phyloP scores from a whole-genome alignment of 2,113 vertebrate species.

The Himantopus leucocephalus region DNA sequence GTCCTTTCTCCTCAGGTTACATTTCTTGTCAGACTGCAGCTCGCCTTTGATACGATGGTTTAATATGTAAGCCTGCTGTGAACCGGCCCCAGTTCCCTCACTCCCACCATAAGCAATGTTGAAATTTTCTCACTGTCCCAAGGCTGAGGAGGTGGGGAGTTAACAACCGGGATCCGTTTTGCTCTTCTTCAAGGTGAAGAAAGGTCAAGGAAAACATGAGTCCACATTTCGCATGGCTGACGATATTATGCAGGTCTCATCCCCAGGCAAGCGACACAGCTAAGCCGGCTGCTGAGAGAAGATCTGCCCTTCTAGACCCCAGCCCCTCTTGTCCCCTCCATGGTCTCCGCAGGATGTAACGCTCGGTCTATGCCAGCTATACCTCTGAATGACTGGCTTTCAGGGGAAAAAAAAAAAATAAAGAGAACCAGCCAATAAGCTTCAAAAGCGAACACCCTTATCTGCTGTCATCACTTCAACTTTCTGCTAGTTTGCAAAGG shows the following conservation, averaged over 20 bases:
- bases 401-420: neutral
- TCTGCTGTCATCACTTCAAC: conserved; percentile 74
- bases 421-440: conserved; percentile 56
- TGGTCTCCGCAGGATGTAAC: neutral
- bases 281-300: neutral
- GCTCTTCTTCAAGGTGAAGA: conserved; percentile 32
- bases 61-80: conserved; percentile 46
- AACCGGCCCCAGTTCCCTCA: neutral
- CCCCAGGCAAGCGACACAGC: neutral
- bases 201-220: conserved; percentile 32
- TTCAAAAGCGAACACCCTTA: conserved; percentile 66
- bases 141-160: neutral
- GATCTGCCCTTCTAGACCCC: neutral
- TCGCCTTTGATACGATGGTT: conserved; percentile 3
- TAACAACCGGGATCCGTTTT: neutral
- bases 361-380: neutral
- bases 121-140: conserved; percentile 39
- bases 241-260: neutral
- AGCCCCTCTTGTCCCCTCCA: neutral
- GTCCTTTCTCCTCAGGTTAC: conserved; percentile 73
- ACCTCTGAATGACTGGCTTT: conserved; percentile 53
- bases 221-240: neutral
- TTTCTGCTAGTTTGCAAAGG: conserved; percentile 71
- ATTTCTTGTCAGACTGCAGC: conserved; percentile 3
- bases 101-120: neutral